Percentiles rank a stretch among this genome's conserved stretches.
Conservation (phyloP, 2,113 vertebrate species). For the Laticauda colubrina region DNA sequence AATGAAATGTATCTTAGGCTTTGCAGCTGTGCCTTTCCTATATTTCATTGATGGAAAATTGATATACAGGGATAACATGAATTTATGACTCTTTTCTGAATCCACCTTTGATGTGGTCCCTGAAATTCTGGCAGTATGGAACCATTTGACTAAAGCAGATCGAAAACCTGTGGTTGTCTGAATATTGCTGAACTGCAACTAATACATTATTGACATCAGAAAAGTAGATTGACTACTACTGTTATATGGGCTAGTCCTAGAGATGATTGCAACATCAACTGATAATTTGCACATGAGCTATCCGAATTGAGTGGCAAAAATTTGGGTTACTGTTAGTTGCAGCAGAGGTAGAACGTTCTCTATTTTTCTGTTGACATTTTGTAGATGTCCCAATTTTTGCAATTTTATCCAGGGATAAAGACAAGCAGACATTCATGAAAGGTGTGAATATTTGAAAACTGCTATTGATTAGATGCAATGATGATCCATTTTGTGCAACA, state of each 20-base stretch:
- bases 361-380: not conserved
- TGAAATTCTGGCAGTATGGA: not conserved
- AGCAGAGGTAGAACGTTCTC: not conserved
- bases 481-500: not conserved
- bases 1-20: not conserved
- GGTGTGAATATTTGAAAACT: not conserved
- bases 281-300: not conserved
- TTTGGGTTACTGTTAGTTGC: not conserved
- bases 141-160: not conserved
- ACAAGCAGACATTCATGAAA: not conserved
- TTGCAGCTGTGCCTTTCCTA: not conserved
- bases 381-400: not conserved
- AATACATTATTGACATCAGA: not conserved
- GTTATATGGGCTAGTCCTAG: not conserved
- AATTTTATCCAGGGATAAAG: not conserved
- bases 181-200: not conserved
- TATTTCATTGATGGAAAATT: not conserved
- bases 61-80: not conserved
- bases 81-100: not conserved
- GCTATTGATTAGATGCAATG: not conserved
- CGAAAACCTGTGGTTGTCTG: not conserved
- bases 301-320: not conserved
- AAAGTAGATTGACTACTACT: not conserved
- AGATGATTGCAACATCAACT: not conserved
- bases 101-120: not conserved